Percentiles rank a stretch among this genome's conserved stretches.
Conservation (phyloP, 2,797 vertebrate genomes). For the Potorous gilbertii region DNA sequence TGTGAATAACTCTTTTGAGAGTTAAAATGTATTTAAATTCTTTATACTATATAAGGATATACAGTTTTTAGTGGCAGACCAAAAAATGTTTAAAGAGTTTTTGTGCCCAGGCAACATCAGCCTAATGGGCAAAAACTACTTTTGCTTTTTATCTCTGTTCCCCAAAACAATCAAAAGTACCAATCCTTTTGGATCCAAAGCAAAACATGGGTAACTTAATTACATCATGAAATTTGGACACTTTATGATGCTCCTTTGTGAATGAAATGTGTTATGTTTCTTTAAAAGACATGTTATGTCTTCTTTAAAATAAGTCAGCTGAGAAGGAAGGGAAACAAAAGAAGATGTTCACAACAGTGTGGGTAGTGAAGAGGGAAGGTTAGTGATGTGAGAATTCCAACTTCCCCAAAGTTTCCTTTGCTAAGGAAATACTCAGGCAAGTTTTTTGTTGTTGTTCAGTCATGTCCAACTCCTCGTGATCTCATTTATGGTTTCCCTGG, state of each 20-base stretch:
- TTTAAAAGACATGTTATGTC: not conserved
- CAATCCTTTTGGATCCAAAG: conserved; percentile 52
- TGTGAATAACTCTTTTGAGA: conserved; percentile 12
- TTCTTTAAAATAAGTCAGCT: conserved; percentile 55
- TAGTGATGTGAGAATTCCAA: conserved; percentile 25
- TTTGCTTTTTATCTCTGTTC: conserved; percentile 53
- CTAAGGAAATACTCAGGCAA: not conserved
- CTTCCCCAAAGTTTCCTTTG: conserved; percentile 55
- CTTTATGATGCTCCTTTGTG: conserved; percentile 53
- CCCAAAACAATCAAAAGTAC: conserved; percentile 17
- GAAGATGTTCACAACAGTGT: not conserved
- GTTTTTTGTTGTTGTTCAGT: not conserved
- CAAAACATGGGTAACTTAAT: conserved; percentile 53
- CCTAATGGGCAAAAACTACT: conserved; percentile 18
- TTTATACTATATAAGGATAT: conserved; percentile 14
- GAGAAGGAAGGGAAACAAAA: conserved; percentile 6
- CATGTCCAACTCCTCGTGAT: not conserved
- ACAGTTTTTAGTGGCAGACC: conserved; percentile 54
- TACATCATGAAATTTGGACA: conserved; percentile 57
- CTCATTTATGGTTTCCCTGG: not conserved
- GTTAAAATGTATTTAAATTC: conserved; percentile 50
- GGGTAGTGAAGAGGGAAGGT: not conserved
- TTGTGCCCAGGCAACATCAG: conserved; percentile 15
- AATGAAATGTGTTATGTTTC: conserved; percentile 36
- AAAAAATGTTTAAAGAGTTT: conserved; percentile 2